Conservation (phyloP, 2,888 invertebrate genomes). For the Amorpha juglandis region DNA sequence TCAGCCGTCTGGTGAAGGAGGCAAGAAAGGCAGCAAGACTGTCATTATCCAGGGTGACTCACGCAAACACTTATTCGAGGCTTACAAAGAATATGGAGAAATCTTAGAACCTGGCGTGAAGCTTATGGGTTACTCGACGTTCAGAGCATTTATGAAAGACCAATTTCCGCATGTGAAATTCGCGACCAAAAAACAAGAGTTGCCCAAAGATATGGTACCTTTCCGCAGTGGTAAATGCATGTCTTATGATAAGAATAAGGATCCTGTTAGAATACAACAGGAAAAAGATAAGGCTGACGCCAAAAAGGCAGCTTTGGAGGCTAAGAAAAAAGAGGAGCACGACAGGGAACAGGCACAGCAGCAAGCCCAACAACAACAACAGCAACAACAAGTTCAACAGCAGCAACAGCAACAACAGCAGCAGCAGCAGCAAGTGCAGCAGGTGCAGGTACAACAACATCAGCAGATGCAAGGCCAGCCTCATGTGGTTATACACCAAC, state of each 20-base stretch:
- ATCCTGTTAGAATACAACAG: conserved; percentile 77
- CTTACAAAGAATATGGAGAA: conserved; percentile 89
- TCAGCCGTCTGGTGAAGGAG: conserved; percentile 71
- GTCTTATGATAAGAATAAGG: conserved; percentile 81
- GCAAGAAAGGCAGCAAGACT: conserved; percentile 80
- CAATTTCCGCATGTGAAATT: conserved; percentile 92
- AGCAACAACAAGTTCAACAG: conserved; percentile 61
- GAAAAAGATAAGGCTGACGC: conserved; percentile 80
- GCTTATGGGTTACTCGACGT: conserved; percentile 91
- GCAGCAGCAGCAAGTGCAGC: conserved; percentile 75
- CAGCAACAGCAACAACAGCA: conserved; percentile 72
- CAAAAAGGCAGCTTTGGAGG: conserved; percentile 79
- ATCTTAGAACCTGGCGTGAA: conserved; percentile 88
- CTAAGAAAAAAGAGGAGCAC: conserved; percentile 79
- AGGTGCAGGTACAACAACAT: conserved; percentile 74
- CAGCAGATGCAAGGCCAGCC: conserved; percentile 74
- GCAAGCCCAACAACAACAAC: conserved; percentile 62
- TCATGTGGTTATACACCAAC: conserved; percentile 75
- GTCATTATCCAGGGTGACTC: conserved; percentile 82
- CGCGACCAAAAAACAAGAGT: conserved; percentile 84
- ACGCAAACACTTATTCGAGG: conserved; percentile 89
- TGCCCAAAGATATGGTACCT: conserved; percentile 77
- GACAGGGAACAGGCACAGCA: conserved; percentile 73
- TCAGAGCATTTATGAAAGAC: conserved; percentile 91
- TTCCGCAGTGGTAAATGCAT: conserved; percentile 84